Evolutionary conservation across 1,140 invertebrate species (phyloP).

Genomic region (Augochlora pura): DNA sequence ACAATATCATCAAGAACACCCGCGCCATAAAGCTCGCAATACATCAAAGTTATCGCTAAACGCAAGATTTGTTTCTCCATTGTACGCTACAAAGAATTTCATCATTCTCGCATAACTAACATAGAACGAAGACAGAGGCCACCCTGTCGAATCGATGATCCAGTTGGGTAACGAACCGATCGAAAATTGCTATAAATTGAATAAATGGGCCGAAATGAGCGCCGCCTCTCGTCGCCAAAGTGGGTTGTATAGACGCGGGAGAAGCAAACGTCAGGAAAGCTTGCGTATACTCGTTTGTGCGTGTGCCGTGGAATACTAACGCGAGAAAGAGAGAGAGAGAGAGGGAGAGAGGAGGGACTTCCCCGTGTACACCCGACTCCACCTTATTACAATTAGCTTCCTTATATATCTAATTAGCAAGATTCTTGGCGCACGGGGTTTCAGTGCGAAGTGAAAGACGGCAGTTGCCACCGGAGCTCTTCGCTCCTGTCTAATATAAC

Average conservation of each 20-base stretch:
- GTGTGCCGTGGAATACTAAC: slow-evolving; percentile 37
- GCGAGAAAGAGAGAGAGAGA: no score
- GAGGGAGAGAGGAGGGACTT: no score
- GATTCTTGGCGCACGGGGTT: slow-evolving; percentile 73
- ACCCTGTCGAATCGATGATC: no score
- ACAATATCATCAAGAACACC: no score
- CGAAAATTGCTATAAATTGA: no score
- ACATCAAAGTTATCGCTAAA: no score
- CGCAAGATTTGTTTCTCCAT: no score
- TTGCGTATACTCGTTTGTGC: slow-evolving; percentile 39
- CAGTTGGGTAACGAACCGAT: no score
- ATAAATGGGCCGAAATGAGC: neutral
- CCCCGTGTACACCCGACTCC: slow-evolving; percentile 72
- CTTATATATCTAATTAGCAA: slow-evolving; percentile 77
- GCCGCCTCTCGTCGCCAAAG: slow-evolving; percentile 42
- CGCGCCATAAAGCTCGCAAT: no score
- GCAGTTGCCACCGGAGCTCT: slow-evolving; percentile 74
- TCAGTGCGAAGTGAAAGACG: slow-evolving; percentile 74
- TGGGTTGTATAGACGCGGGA: slow-evolving; percentile 14
- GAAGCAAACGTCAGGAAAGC: slow-evolving; percentile 38
- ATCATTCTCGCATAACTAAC: no score
- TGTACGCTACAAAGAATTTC: no score
- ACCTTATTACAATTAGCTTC: slow-evolving; percentile 77
- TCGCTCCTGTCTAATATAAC: slow-evolving; percentile 71
- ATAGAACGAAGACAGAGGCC: no score